Evolutionary conservation across 2,888 invertebrate species (phyloP).

Genomic region (Tryphoninae sp.): DNA sequence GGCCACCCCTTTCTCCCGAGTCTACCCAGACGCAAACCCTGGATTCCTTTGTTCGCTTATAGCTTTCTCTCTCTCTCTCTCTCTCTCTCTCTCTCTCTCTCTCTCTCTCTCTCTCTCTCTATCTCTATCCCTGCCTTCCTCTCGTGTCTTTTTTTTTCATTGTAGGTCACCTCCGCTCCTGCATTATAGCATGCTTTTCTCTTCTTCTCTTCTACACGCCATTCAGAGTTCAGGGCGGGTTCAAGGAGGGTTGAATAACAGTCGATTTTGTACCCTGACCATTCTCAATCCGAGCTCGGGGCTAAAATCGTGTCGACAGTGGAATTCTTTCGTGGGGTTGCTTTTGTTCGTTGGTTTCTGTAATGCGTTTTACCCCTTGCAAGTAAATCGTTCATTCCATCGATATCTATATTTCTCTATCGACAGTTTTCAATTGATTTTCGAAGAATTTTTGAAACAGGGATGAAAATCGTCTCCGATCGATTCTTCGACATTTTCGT

Average conservation of each 20-base stretch:
- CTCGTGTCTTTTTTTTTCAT: constrained; percentile 53
- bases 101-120: background rate
- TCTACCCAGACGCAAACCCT: constrained; percentile 33
- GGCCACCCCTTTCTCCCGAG: constrained; percentile 46
- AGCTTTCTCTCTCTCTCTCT: constrained; percentile 12
- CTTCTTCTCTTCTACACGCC: constrained; percentile 58
- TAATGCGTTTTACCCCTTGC: background rate
- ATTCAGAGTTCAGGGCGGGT: constrained; percentile 33
- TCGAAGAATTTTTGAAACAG: background rate
- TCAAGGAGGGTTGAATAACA: constrained; percentile 28
- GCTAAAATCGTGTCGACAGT: background rate
- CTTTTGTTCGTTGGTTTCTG: constrained; percentile 12
- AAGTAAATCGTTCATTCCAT: background rate
- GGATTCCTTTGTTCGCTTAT: constrained; percentile 54
- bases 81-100: constrained; percentile 5
- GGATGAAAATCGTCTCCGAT: background rate
- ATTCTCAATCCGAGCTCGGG: constrained; percentile 61
- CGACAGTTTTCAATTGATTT: too few relatives aligned
- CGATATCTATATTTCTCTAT: too few relatives aligned
- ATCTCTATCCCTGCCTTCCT: constrained; percentile 6
- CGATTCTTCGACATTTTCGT: background rate
- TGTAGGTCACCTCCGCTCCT: constrained; percentile 45
- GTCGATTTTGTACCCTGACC: constrained; percentile 67
- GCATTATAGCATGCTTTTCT: constrained; percentile 24
- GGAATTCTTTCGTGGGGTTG: constrained; percentile 15